phyloP scores from a whole-genome alignment of 2,888 invertebrate genomes.

The Dichetophora obliterata region DNA sequence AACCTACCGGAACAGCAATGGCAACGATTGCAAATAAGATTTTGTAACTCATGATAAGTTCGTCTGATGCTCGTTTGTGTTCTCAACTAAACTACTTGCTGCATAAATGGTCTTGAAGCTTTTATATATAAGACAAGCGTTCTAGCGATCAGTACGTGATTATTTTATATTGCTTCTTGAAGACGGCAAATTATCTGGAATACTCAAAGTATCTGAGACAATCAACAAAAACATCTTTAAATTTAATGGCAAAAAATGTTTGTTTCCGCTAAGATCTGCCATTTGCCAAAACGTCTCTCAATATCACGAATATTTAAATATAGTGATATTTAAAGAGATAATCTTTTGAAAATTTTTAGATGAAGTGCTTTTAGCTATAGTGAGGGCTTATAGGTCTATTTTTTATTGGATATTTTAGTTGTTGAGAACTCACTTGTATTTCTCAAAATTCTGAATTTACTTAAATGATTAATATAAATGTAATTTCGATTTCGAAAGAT shows the following conservation, averaged over 20 bases:
- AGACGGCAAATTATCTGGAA: constrained; percentile 10
- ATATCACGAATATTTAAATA: neutral
- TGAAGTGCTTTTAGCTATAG: too few relatives aligned
- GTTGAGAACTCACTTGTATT: too few relatives aligned
- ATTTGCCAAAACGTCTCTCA: neutral
- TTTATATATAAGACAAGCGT: constrained; percentile 49
- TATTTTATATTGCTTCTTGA: constrained; percentile 20
- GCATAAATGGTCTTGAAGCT: constrained; percentile 42
- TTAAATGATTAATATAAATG: too few relatives aligned
- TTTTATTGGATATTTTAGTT: too few relatives aligned
- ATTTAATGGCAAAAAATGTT: neutral
- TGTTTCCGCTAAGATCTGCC: neutral
- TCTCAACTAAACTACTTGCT: constrained; percentile 45
- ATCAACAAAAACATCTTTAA: neutral
- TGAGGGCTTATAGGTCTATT: too few relatives aligned
- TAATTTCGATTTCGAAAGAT: too few relatives aligned
- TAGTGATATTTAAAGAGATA: too few relatives aligned
- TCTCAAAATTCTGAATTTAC: too few relatives aligned
- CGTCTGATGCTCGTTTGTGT: constrained; percentile 33
- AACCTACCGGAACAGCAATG: constrained; percentile 65
- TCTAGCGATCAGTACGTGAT: constrained; percentile 43
- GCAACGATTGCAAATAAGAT: constrained; percentile 63
- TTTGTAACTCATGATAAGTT: constrained; percentile 59
- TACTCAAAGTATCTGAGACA: constrained; percentile 6
- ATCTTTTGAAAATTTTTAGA: too few relatives aligned